Evolutionary conservation across 2,888 invertebrate genomes (phyloP).

Genomic region (Perizoma affinitatum): DNA sequence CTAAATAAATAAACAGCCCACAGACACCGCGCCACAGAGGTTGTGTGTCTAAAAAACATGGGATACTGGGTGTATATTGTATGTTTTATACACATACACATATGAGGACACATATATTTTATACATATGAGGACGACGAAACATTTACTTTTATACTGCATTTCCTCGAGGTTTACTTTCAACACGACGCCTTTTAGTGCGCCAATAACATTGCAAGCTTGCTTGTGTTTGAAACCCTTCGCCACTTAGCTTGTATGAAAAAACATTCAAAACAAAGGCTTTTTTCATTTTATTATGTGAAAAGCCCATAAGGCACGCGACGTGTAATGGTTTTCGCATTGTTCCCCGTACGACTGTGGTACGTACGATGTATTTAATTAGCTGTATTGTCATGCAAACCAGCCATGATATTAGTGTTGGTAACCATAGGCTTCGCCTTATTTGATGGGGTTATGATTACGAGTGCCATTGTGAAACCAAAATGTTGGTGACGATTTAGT

Average conservation of each 20-base stretch:
- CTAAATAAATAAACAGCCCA: no score
- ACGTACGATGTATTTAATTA: conserved; percentile 20
- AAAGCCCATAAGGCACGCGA: conserved; percentile 24
- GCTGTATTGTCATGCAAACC: conserved; percentile 34
- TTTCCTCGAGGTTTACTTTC: no score
- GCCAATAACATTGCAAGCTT: no score
- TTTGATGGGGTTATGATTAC: conserved; percentile 10
- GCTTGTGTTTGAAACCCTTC: neutral
- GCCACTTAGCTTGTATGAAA: neutral
- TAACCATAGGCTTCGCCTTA: conserved; percentile 10
- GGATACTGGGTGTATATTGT: no score
- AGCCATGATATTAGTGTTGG: conserved; percentile 1
- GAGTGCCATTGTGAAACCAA: conserved; percentile 11
- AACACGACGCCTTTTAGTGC: no score
- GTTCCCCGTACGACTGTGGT: conserved; percentile 21
- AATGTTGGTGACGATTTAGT: neutral
- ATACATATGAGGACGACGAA: no score
- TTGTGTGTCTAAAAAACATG: no score
- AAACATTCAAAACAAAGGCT: conserved; percentile 12
- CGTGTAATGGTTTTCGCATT: conserved; percentile 27
- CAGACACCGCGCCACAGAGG: no score
- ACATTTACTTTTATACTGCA: no score
- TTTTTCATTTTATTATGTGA: conserved; percentile 16
- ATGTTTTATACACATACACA: no score
- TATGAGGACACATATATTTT: no score